Evolutionary conservation across 1,140 invertebrate species (phyloP), one percentile per base, ranked within the genome.

Genomic region (Plectus sambesii): DNA sequence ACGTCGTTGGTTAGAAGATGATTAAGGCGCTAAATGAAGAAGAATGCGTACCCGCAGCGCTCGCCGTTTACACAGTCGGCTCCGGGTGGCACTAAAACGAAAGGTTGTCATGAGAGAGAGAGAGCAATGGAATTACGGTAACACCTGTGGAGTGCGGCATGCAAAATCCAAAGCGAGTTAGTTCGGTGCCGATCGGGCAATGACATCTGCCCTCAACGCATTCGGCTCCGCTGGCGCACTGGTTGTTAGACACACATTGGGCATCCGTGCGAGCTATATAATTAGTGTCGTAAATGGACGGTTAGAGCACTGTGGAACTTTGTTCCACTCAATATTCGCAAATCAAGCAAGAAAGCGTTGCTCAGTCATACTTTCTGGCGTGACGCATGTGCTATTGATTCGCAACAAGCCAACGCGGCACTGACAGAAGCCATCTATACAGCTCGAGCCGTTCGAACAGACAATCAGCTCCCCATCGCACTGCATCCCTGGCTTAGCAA

Each of bases 141-240:
- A n/a, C n/a, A n/a, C n/a, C n/a, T n/a, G n/a, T n/a, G n/a, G n/a
- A n/a, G n/a, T n/a, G 27, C 22, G 52, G 55, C 25, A 56, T 53
- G 35, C 55, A 56, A 25, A 56, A 56, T 24, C 55, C 55, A 30
- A 54, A 56, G 30, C 47, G 38, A 5, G 42, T 36, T n/a, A 50
- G 38, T 5, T 39, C 53, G 4, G 56, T 44, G 22, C 55, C 55
- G 26, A 48, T 42, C 5, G 27, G 26, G 22, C 55, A 56, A 5
- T 40, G 38, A 22, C 55, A 56, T 27, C 47, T 40, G 25, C 47
- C 46, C 19, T 40, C 23, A 2, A 56, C 41, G 40, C 55, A 56
- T 24, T 56, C 36, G n/a, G 55, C 55, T 20, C 55, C 55, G 0
- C 46, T 45, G 22, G 55, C 49, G 38, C 55, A 56, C 38, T 56